Conservation (phyloP, 2,888 invertebrate species). For the Alviniconcha strummeri region DNA sequence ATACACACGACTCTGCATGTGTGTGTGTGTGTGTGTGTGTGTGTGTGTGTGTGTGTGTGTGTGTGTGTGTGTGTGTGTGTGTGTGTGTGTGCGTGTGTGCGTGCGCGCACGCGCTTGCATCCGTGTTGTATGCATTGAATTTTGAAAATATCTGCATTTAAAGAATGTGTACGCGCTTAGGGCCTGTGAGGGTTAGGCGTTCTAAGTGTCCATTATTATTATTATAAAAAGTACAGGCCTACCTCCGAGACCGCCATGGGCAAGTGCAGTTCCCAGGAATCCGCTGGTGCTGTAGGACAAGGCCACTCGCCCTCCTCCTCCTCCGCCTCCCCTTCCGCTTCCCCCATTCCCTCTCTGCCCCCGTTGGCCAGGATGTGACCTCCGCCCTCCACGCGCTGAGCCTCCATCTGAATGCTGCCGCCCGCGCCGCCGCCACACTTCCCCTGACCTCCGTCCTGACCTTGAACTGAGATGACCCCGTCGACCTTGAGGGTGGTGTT, state of each 20-base stretch:
- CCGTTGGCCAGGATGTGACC: constrained; percentile 51
- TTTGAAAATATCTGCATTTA: too few species aligned
- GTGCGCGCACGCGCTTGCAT: neutral
- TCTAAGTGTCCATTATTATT: too few species aligned
- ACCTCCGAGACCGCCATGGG: constrained; percentile 53
- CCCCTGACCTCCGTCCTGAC: constrained; percentile 39
- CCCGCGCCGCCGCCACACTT: constrained; percentile 56
- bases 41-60: neutral
- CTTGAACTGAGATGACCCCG: constrained; percentile 57
- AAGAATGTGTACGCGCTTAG: too few species aligned
- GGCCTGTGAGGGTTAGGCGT: too few species aligned
- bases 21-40: neutral
- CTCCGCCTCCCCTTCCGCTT: constrained; percentile 35
- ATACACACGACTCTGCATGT: neutral
- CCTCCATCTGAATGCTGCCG: constrained; percentile 47
- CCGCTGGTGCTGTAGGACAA: constrained; percentile 36
- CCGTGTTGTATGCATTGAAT: neutral
- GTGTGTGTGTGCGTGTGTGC: constrained; percentile 11
- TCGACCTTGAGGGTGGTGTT: constrained; percentile 42
- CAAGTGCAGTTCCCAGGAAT: constrained; percentile 41
- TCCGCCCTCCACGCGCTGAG: constrained; percentile 41
- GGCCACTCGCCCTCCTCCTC: constrained; percentile 51
- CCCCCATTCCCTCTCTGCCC: constrained; percentile 45
- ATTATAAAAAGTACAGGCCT: neutral
- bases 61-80: constrained; percentile 14